Conservation (phyloP, 1,140 invertebrate genomes). For the Drosophila navojoa region DNA sequence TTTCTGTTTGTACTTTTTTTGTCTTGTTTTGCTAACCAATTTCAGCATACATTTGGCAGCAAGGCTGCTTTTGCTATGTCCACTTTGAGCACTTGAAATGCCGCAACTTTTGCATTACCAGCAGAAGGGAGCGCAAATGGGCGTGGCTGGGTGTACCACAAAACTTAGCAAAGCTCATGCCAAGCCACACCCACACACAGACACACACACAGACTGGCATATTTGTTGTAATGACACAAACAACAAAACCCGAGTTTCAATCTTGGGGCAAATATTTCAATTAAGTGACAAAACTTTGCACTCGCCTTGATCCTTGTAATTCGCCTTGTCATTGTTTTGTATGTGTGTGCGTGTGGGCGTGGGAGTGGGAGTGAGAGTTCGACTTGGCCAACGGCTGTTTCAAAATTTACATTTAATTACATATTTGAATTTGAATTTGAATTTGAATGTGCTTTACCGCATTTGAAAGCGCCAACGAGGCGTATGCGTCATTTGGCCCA, state of each 20-base stretch:
- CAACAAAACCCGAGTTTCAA: slow-evolving; percentile 69
- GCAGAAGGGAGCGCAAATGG: slow-evolving; percentile 22
- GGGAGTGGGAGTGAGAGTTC: slow-evolving; percentile 16
- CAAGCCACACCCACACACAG: slow-evolving; percentile 7
- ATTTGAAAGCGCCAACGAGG: slow-evolving; percentile 46
- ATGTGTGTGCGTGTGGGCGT: slow-evolving; percentile 17
- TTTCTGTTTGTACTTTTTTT: neutral
- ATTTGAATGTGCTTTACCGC: slow-evolving; percentile 50
- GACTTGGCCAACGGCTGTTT: slow-evolving; percentile 33
- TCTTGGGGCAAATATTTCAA: slow-evolving; percentile 77
- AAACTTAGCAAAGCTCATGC: slow-evolving; percentile 55
- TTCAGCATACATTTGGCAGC: slow-evolving; percentile 61
- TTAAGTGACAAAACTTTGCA: slow-evolving; percentile 77
- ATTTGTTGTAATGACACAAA: slow-evolving; percentile 61
- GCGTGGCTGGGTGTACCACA: slow-evolving; percentile 31
- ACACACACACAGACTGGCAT: slow-evolving; percentile 4
- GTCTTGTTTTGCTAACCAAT: slow-evolving; percentile 60
- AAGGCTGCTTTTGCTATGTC: slow-evolving; percentile 58
- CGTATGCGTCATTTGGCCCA: slow-evolving; percentile 53
- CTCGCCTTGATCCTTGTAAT: slow-evolving; percentile 54
- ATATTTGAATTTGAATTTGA: slow-evolving; percentile 69
- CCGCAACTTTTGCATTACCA: slow-evolving; percentile 70
- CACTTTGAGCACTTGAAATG: slow-evolving; percentile 45
- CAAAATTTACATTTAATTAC: slow-evolving; percentile 79
- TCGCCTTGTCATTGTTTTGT: slow-evolving; percentile 41